Conservation (phyloP, 1,140 invertebrate genomes). For the Lamellibrachia luymesi region DNA sequence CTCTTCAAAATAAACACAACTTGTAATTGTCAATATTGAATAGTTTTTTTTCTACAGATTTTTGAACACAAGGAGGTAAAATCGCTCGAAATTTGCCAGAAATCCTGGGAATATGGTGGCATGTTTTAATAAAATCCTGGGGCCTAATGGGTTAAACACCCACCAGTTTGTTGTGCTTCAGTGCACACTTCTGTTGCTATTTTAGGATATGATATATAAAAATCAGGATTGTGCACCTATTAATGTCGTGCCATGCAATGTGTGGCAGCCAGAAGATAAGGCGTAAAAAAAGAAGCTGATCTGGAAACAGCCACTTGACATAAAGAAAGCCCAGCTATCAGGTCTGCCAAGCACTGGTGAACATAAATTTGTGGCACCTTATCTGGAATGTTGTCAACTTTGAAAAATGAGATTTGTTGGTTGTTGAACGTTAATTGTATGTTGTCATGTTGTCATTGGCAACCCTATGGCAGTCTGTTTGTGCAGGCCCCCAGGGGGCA, state of each 20-base stretch:
- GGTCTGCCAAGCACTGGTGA: background rate
- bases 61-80: too few species aligned
- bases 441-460: background rate
- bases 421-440: background rate
- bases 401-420: background rate
- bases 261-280: background rate
- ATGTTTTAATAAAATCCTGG: too few species aligned
- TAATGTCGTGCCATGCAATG: background rate
- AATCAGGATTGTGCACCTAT: background rate
- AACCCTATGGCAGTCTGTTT: background rate
- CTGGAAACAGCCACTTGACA: background rate
- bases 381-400: background rate
- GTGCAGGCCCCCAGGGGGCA: background rate
- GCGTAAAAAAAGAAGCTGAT: background rate
- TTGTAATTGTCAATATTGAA: too few species aligned
- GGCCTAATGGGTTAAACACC: too few species aligned
- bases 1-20: too few species aligned
- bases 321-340: background rate
- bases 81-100: too few species aligned
- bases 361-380: background rate
- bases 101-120: too few species aligned
- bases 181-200: background rate
- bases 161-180: background rate
- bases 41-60: too few species aligned
- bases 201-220: background rate